Evolutionary conservation across 2,113 vertebrate genomes (phyloP), one percentile per base, ranked within the genome.

Genomic region (Numida meleagris): DNA sequence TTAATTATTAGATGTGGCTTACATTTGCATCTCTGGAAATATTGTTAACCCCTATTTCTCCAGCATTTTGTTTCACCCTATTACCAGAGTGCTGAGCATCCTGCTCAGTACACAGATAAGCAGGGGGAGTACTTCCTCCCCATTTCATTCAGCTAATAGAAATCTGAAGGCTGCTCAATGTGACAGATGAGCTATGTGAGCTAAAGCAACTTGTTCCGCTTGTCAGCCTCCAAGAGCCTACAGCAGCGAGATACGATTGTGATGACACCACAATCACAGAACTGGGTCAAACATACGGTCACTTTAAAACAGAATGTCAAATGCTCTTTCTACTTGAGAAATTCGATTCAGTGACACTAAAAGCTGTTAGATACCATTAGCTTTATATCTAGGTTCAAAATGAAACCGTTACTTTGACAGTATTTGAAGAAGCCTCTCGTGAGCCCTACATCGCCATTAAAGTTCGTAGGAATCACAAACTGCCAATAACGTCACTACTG

Each of bases 281-380:
- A 97, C 65, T 94, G 95, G 96, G 97, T 98, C 97, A 98, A 85
- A 97, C 91, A 93, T 89, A 96, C 33, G 90, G 97, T 96, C 97
- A 97, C 96, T 97, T 94, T 40, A 96, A 94, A 97, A 96, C 91
- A 94, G 89, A 96, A 95, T 92, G 95, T 95, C 96, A 97, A 90
- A 93, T 55, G 0, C 55, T 89, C 94, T 95, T 97, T 95, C 97
- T 94, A 90, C 93, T 96, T 89, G 90, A 91, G 86, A 94, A 96
- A 98, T 95, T 88, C 90, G 95, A 98, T 95, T 93, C 90, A 74
- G 86, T 95, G 94, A 88, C 92, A 94, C 84, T 82, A 82, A 88
- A 93, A 96, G 89, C 86, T 85, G 90, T 93, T 97, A 95, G 76
- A 91, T 92, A 88, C 95, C 94, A 94, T 96, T 95, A 96, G 93